Percentiles rank a stretch among this genome's conserved stretches.
phyloP scores from a whole-genome alignment of 2,888 invertebrate genomes.

The Pandemis heparana region DNA sequence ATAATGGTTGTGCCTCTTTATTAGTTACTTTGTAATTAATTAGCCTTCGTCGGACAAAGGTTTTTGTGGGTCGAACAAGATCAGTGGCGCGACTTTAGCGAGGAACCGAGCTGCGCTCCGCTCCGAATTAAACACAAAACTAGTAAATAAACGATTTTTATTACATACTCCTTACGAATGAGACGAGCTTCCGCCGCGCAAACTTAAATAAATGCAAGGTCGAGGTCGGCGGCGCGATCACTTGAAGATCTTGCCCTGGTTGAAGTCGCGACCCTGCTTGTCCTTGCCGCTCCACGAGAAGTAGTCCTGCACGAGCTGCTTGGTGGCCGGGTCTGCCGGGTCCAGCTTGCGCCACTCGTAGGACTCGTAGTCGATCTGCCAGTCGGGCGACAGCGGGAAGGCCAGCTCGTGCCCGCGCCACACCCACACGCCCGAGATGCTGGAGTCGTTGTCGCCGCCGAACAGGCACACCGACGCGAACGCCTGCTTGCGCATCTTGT shows the following conservation, averaged over 20 bases:
- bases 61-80: too few relatives aligned
- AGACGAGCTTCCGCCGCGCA: conserved; percentile 48
- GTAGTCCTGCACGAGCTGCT: conserved; percentile 94
- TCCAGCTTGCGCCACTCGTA: conserved; percentile 98
- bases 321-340: conserved; percentile 91
- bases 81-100: too few relatives aligned
- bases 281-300: conserved; percentile 96
- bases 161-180: conserved; percentile 59
- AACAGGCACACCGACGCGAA: conserved; percentile 98
- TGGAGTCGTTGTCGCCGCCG: conserved; percentile 95
- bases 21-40: too few relatives aligned
- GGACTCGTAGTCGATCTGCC: conserved; percentile 98
- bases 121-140: conserved; percentile 5
- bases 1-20: too few relatives aligned
- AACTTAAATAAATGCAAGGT: conserved; percentile 63
- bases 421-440: conserved; percentile 98
- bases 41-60: too few relatives aligned
- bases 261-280: conserved; percentile 95
- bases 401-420: conserved; percentile 98
- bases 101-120: too few relatives aligned
- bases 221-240: conserved; percentile 65
- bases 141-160: conserved; percentile 72
- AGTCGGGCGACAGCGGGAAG: conserved; percentile 95
- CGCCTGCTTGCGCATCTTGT: conserved; percentile 98
- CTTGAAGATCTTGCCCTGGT: conserved; percentile 99